Base-by-base conservation (phyloP, 2,888 invertebrate genomes). In the Unio delphinus region DNA sequence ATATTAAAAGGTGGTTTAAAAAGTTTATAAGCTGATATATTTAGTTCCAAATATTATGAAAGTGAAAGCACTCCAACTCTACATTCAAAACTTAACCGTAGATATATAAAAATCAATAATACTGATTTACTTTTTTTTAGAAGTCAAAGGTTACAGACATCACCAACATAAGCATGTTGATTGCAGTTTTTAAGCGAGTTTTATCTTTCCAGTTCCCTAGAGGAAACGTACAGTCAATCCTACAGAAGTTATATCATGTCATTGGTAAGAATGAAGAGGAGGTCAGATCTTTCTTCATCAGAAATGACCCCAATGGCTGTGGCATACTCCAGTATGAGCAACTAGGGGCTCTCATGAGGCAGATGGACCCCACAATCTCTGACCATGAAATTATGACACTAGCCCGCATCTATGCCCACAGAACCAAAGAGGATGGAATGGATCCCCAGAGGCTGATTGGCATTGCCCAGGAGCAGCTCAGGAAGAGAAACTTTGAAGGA, bases 351-450 rank as follows among this genome's bases (percentile, higher is more conserved):
- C 75, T 88, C 18, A 64, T 87, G 18, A 71, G 75, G 55, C 81
- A 83, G 65, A 74, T 87, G 45, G 78, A 80, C 55, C 72, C 77
- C 20, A 68, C 68, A 8, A 68, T 87, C 34, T 80, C 82, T 1
- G 85, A 87, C 57, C 89, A 88, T 61, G 88, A 89, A 80, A 82
- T 90, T 60, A 85, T 88, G 76, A 83, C 88, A 0, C 71, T 89
- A 45, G 88, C 84, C 23, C 79, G 86, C 59, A 79, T 82, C 74
- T 87, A 83, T 72, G 76, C 80, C 66, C 80, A 85, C 55, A 77
- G 82, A 45, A 76, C 74, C 30, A 72, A 73, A 5, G 84, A 85
- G 30, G 80, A 80, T 45, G 73, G 69, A 30, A 65, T 87, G 55
- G 82, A 85, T 69, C 61, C 82, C 7, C 76, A 79, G 26, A 84